Base-by-base conservation (phyloP, 2,888 invertebrate genomes). In the Automeris io region DNA sequence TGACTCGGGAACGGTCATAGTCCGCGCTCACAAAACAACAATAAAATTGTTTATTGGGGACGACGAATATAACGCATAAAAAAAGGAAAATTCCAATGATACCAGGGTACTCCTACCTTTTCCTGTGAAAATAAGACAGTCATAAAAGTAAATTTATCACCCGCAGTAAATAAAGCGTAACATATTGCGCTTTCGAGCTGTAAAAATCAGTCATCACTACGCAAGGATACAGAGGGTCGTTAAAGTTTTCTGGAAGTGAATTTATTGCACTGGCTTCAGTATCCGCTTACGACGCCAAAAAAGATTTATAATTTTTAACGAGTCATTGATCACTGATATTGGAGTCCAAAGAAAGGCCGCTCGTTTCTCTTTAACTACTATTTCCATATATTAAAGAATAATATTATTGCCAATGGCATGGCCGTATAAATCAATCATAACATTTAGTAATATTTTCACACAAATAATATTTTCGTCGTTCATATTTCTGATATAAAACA, bases 71-170 rank as follows among this genome's bases (percentile, higher is more conserved):
- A 44, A 50, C 53, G 45, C 66, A 69, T 70, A 69, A 71, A 71
- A 62, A 69, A 57, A 49, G 45, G 62, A 66, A 70, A 66, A 68
- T 69, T 72, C 68, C 68, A 32, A 45, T 49, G 59, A 43, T 47
- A 47, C 47, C 49, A 52, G 56, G 60, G 53, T 57, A 46, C 35
- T 53, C 34, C 56, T 48, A 60, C 57, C 53, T 61, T 71, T 71
- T 67, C 68, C 69, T 71, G 64, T 66, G 62, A 71, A 77, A 77
- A 79, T 78, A 77, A 78, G 73, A 71, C 70, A 66, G 75, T 69
- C 74, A 79, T 81, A 81, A 82, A 80, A 75, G 56, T 53, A 70
- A 78, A 78, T 82, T 82, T 82, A 82, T 80, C 45, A 66, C 64
- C 61, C 53, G 61, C 61, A 72, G 75, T 81, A 78, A 82, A 82